These are phyloP conservation scores for Rhinogobio ventralis DNA, from an alignment of 2,797 vertebrate genomes.

Conservation along the genomic window DNA sequence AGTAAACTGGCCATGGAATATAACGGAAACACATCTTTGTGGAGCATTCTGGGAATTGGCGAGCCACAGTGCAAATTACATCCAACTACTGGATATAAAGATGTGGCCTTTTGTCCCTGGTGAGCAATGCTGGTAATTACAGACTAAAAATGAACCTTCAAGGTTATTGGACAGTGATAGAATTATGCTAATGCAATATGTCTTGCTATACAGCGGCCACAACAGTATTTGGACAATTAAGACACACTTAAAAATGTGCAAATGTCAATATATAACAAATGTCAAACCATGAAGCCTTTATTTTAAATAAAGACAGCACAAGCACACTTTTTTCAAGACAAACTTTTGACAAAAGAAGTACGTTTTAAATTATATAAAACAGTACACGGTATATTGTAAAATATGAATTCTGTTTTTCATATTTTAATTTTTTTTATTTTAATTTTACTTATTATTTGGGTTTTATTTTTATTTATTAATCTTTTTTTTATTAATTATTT, in stretches of 20 bases:
- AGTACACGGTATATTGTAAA: neutral
- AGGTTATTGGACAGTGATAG: slow-evolving; percentile 24
- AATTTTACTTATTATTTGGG: neutral
- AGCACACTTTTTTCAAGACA: neutral
- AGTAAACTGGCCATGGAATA: slow-evolving; percentile 44
- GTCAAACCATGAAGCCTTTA: neutral
- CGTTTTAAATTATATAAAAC: neutral
- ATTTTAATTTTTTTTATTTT: neutral
- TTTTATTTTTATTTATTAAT: neutral
- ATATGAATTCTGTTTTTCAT: neutral
- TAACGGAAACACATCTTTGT: slow-evolving; percentile 46
- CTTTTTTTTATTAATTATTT: neutral
- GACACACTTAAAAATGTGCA: slow-evolving; percentile 21
- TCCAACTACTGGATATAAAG: slow-evolving; percentile 42
- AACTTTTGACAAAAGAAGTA: neutral
- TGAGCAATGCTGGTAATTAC: slow-evolving; percentile 53
- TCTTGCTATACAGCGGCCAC: neutral
- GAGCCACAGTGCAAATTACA: slow-evolving; percentile 18
- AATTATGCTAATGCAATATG: slow-evolving; percentile 14
- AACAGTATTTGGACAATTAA: neutral
- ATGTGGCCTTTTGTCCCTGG: slow-evolving; percentile 34
- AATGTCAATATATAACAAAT: neutral
- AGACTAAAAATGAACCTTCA: slow-evolving; percentile 25
- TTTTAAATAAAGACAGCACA: neutral
- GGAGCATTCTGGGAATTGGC: slow-evolving; percentile 44